phyloP scores from a whole-genome alignment of 2,113 vertebrate genomes.

The Eonycteris spelaea region DNA sequence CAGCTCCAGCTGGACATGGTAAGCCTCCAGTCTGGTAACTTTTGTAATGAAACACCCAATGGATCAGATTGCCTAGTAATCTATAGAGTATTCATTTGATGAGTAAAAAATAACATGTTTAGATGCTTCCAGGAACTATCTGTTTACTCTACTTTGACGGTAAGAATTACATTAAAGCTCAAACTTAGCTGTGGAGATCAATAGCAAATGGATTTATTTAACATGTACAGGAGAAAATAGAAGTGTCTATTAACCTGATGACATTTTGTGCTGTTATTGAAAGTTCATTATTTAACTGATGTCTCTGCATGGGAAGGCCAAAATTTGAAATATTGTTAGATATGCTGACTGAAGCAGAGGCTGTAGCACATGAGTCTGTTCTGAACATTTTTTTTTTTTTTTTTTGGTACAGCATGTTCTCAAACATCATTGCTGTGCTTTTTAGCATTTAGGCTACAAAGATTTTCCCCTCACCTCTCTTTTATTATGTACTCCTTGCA shows the following conservation, averaged over 20 bases:
- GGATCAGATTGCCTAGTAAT: constrained; percentile 46
- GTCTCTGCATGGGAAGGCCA: not conserved
- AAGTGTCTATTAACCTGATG: constrained; percentile 68
- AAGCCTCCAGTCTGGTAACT: not conserved
- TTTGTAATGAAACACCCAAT: constrained; percentile 50
- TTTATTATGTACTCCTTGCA: not conserved
- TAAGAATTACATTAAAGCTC: constrained; percentile 57
- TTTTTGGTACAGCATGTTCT: not conserved
- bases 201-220: constrained; percentile 75
- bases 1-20: not conserved
- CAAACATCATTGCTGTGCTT: not conserved
- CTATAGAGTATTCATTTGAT: constrained; percentile 48
- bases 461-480: not conserved
- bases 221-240: constrained; percentile 52
- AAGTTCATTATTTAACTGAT: constrained; percentile 76
- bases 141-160: constrained; percentile 51
- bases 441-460: not conserved
- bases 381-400: not conserved
- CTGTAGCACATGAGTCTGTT: not conserved
- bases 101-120: constrained; percentile 66
- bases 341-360: not conserved
- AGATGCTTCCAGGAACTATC: constrained; percentile 54
- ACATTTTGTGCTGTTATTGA: constrained; percentile 70
- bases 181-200: constrained; percentile 60
- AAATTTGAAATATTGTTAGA: constrained; percentile 54